Base-by-base conservation (phyloP, 1,140 invertebrate species). In the Anastrepha obliqua region DNA sequence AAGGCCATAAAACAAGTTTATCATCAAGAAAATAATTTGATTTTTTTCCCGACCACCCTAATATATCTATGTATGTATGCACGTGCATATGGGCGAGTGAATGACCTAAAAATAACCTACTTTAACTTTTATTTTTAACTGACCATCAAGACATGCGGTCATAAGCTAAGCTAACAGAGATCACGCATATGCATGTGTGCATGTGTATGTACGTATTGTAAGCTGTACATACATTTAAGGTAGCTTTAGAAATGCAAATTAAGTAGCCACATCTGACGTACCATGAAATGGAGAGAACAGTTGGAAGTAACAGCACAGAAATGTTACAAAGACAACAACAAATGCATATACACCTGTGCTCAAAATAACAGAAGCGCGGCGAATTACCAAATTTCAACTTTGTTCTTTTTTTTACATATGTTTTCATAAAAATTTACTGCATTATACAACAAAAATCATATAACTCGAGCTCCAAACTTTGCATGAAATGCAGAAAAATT, bases 81-180 rank as follows among this genome's bases (percentile, higher is more conserved):
- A 58, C 13, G 55, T 58, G 13, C 17, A 17, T 47, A 74, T n/a
- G 15, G 67, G 4, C 11, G 42, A 47, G 67, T 74, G 67, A 74
- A 74, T 74, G 67, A 74, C 39, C 67, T 74, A 13, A 74, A 39
- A 47, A 13, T 47, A 74, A 74, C 67, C 67, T 47, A 74, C 42
- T 74, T 74, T 39, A 42, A 47, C 42, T 74, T 74, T 74, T 74
- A 74, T 74, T 70, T 87, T 87, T 55, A 55, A 70, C 20, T n/a
- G 60, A 55, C 7, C 44, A 67, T 51, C 62, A 42, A 29, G 62
- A 3, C 58, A 86, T 29, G 64, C 59, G 51, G 60, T 9, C 86
- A 87, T 67, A 20, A 15, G 47, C n/a, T 47, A 13, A 2, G 47
- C 47, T 81, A 55, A 81, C 47, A 51, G 15, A 62, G 13, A 62